These are phyloP conservation scores for Pristionchus fissidentatus DNA, from an alignment of 2,888 invertebrate genomes.

Conservation along the genomic window DNA sequence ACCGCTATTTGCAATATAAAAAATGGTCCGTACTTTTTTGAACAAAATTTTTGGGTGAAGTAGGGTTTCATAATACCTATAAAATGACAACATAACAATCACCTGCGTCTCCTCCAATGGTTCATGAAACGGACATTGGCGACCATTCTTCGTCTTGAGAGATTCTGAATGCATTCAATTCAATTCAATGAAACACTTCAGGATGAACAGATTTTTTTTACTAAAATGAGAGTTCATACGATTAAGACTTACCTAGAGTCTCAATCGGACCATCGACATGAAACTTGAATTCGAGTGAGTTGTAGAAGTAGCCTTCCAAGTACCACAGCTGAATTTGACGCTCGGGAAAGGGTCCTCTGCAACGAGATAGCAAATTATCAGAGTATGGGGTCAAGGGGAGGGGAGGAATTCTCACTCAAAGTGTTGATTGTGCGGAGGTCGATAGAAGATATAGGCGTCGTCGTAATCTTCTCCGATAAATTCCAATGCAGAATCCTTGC, in stretches of 20 bases:
- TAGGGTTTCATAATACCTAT: too few species aligned
- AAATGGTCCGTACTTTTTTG: too few species aligned
- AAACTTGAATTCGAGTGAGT: constrained; percentile 25
- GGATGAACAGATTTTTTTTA: background rate
- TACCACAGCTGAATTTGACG: constrained; percentile 6
- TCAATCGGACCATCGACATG: background rate
- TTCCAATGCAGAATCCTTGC: background rate
- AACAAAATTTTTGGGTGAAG: too few species aligned
- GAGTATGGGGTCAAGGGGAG: background rate
- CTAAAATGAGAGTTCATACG: background rate
- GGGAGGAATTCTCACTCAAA: constrained; percentile 21
- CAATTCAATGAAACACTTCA: too few species aligned
- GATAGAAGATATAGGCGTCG: constrained; percentile 15
- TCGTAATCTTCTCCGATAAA: background rate
- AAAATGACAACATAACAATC: too few species aligned
- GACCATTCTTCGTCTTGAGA: background rate
- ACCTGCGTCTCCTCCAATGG: background rate
- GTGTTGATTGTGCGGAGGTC: background rate
- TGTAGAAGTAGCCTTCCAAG: constrained; percentile 20
- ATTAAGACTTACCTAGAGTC: background rate
- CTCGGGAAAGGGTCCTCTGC: constrained; percentile 24
- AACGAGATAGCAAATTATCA: background rate
- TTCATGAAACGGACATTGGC: constrained; percentile 13
- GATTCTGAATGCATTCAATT: too few species aligned
- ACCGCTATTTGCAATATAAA: too few species aligned